Evolutionary conservation across 2,888 invertebrate genomes (phyloP), one percentile per base, ranked within the genome.

Genomic region (Sclerodermus sp.): DNA sequence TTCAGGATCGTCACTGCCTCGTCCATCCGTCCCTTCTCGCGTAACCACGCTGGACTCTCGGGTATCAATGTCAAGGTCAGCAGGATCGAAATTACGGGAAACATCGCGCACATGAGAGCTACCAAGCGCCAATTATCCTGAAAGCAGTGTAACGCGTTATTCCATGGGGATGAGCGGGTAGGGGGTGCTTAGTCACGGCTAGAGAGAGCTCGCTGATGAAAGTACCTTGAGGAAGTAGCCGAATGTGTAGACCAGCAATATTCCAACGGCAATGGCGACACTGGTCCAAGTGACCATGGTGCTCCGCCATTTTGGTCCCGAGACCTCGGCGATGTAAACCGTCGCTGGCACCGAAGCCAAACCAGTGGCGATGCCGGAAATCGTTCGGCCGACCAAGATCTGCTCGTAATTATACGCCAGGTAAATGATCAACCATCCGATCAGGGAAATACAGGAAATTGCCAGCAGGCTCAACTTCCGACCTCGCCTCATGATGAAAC

Each of bases 271-370:
- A 38, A 84, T 81, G 17, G 79, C 75, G 1, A 82, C 74, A 12
- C 82, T 82, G 2, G 81, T 80, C 82, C 84, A 84, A 0, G 84
- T 83, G 9, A 82, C 80, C 42, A 84, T 78, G 37, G 81, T 80
- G 8, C 82, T 78, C 51, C 84, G 67, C 52, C 82, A 68, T 42
- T 77, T 73, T 0, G 80, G 67, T 1, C 77, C 76, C 0, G 82
- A 74, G 4, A 82, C 71, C 67, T 84, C 85, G 0, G 82, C 82
- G 57, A 81, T 79, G 59, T 84, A 84, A 15, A 84, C 80, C 0
- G 83, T 80, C 1, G 83, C 80, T 0, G 84, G 82, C 9, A 81
- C 79, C 38, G 83, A 81, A 1, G 82, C 80, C 45, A 84, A 66
- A 0, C 85, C 85, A 1, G 81, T 80, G 0, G 82, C 79, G 12